Evolutionary conservation across 2,113 vertebrate genomes (phyloP).

Genomic region (Egretta garzetta): DNA sequence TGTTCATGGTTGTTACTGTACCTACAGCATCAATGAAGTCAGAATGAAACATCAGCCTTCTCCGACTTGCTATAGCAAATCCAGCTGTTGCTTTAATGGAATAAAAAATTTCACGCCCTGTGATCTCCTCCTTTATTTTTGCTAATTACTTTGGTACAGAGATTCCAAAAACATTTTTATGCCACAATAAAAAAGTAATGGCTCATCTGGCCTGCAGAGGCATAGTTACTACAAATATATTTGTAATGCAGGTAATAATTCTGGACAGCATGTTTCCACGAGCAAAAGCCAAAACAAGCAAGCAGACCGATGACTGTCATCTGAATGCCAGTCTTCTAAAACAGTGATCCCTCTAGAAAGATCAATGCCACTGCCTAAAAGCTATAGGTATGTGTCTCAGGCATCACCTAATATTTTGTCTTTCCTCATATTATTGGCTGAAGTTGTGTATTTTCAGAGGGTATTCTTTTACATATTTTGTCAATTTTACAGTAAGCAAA

Average conservation of each 20-base stretch:
- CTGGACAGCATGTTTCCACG: not conserved
- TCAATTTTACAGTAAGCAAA: not conserved
- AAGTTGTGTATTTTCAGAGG: not conserved
- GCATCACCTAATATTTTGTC: not conserved
- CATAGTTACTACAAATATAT: not conserved
- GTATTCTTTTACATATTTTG: not conserved
- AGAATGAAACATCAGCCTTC: constrained; percentile 50
- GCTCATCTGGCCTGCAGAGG: not conserved
- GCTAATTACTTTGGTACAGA: constrained; percentile 17
- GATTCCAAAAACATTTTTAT: constrained; percentile 24
- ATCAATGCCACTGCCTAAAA: not conserved
- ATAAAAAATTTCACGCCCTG: constrained; percentile 5
- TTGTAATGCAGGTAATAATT: not conserved
- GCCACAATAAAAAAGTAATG: not conserved
- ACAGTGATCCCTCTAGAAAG: not conserved
- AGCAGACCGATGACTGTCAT: not conserved
- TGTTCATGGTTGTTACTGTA: constrained; percentile 16
- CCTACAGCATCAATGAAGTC: constrained; percentile 28
- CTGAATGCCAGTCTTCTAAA: not conserved
- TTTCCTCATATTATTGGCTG: not conserved
- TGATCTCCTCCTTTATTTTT: constrained; percentile 18
- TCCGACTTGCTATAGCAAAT: constrained; percentile 43
- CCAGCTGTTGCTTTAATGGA: not conserved
- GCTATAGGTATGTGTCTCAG: not conserved
- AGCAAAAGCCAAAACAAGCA: not conserved